Conservation (phyloP, 2,113 vertebrate species). For the Phaetusa simplex region DNA sequence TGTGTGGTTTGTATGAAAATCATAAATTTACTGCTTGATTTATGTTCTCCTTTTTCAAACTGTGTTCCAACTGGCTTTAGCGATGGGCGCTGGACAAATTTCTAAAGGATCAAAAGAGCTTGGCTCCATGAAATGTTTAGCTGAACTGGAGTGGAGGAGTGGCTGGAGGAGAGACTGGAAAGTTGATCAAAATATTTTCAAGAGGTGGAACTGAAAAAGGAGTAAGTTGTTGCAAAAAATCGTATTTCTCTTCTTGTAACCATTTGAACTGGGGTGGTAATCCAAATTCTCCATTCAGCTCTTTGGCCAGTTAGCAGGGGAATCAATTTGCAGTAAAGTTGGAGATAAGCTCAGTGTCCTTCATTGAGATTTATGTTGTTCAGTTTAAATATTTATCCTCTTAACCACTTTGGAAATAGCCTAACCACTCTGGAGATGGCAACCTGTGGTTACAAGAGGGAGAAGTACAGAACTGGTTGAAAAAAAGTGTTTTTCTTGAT, state of each 20-base stretch:
- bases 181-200: neutral
- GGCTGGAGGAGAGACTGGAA: neutral
- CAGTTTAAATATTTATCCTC: neutral
- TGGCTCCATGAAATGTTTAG: neutral
- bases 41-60: neutral
- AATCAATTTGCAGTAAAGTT: neutral
- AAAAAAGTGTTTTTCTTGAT: neutral
- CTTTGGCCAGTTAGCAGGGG: neutral
- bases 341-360: neutral
- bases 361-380: neutral
- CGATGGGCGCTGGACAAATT: neutral
- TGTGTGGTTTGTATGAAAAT: neutral
- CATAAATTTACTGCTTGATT: neutral
- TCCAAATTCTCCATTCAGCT: neutral
- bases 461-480: neutral
- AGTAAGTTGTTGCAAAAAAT: neutral
- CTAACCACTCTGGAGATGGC: neutral
- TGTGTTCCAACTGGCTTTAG: neutral
- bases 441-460: neutral
- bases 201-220: neutral
- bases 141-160: neutral
- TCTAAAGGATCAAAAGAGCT: neutral
- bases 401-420: neutral
- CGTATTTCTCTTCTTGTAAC: neutral
- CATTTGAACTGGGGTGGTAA: neutral